Evolutionary conservation across 2,113 vertebrate genomes (phyloP).

Genomic region (Dasyurus viverrinus): DNA sequence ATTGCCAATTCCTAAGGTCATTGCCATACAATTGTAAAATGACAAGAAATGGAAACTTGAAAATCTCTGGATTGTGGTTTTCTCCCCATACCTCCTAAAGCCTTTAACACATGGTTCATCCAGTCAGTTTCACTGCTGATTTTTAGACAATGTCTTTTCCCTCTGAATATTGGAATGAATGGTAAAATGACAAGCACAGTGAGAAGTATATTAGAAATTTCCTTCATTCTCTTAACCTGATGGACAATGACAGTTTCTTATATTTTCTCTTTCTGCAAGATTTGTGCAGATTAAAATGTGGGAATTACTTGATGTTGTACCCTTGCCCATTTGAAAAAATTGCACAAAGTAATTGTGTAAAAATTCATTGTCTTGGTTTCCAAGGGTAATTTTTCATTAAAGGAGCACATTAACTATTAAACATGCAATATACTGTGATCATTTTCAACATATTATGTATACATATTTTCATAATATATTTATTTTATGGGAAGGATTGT

Average conservation of each 20-base stretch:
- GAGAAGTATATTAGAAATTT: constrained; percentile 45
- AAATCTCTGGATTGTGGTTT: background rate
- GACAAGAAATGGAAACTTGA: constrained; percentile 26
- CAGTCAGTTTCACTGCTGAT: constrained; percentile 38
- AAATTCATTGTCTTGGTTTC: background rate
- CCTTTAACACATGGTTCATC: background rate
- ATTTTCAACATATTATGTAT: background rate
- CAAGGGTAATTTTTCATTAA: constrained; percentile 16
- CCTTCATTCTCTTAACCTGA: constrained; percentile 4
- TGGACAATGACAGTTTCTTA: background rate
- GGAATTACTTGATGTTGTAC: background rate
- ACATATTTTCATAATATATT: constrained; percentile 16
- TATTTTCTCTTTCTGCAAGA: background rate
- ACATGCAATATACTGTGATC: background rate
- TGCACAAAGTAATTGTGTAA: constrained; percentile 3
- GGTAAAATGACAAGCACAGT: constrained; percentile 7
- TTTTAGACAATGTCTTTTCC: constrained; percentile 10
- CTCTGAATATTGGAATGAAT: constrained; percentile 44
- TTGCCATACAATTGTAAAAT: background rate
- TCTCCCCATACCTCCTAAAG: background rate
- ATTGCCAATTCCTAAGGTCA: constrained; percentile 39
- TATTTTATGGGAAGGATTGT: background rate
- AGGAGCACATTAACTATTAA: constrained; percentile 2
- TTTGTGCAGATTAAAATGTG: background rate
- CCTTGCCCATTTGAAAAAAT: background rate